phyloP scores from a whole-genome alignment of 2,888 invertebrate genomes.

The Drosophila neutralis region DNA sequence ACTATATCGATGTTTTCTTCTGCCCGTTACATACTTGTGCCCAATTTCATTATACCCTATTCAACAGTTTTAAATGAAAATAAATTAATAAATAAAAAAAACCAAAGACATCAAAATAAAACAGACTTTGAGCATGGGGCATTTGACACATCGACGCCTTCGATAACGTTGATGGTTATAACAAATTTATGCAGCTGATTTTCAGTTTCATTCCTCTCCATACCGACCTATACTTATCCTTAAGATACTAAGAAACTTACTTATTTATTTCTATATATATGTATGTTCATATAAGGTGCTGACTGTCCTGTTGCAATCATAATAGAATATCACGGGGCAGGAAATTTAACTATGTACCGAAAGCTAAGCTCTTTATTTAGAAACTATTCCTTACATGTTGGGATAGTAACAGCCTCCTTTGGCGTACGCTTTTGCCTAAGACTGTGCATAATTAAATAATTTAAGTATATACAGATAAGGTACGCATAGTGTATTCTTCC shows the following conservation, averaged over 20 bases:
- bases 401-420: background rate
- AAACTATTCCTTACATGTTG: background rate
- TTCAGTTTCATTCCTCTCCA: background rate
- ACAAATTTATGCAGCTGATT: slow-evolving; percentile 16
- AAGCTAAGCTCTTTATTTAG: background rate
- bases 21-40: background rate
- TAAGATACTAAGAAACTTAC: background rate
- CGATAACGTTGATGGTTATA: slow-evolving; percentile 24
- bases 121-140: slow-evolving; percentile 19
- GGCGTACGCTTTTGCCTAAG: background rate
- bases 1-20: background rate
- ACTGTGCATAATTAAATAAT: background rate
- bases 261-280: background rate
- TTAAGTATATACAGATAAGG: background rate
- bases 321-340: no score
- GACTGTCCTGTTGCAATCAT: background rate
- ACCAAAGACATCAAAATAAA: background rate
- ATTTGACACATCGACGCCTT: slow-evolving; percentile 35
- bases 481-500: background rate
- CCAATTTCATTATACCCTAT: background rate
- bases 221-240: background rate
- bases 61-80: background rate
- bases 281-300: background rate
- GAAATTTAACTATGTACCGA: no score
- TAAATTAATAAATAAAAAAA: background rate